phyloP scores from a whole-genome alignment of 2,113 vertebrate species.

The Cyanoramphus novaezelandiae region DNA sequence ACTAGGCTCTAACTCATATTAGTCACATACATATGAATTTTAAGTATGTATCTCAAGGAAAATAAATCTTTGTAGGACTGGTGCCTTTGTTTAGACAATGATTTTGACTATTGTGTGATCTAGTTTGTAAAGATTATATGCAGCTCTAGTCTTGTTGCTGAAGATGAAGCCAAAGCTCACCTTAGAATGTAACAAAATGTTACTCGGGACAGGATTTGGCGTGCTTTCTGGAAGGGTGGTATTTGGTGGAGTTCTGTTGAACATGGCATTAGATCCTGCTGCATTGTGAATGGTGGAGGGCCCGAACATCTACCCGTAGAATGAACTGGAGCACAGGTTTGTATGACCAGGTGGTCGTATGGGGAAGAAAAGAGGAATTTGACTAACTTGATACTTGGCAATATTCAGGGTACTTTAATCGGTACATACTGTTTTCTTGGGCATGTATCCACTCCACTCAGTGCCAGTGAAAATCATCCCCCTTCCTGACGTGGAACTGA shows the following conservation, averaged over 20 bases:
- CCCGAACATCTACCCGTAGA: not conserved
- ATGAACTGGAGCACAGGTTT: not conserved
- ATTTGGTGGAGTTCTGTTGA: not conserved
- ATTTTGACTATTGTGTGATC: not conserved
- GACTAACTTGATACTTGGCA: not conserved
- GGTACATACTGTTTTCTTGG: not conserved
- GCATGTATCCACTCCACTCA: not conserved
- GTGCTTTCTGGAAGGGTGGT: not conserved
- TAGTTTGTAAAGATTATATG: not conserved
- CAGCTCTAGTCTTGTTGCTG: not conserved
- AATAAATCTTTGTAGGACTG: not conserved
- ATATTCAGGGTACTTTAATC: not conserved
- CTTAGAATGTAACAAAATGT: not conserved
- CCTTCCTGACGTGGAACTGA: not conserved
- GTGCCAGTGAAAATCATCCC: not conserved
- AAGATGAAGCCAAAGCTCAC: not conserved
- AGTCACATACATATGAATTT: accelerated
- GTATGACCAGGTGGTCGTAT: not conserved
- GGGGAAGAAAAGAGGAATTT: not conserved
- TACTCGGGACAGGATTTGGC: not conserved
- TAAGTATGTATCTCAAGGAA: not conserved
- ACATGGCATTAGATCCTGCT: not conserved
- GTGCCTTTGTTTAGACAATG: not conserved
- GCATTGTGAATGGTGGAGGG: not conserved
- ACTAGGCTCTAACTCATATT: accelerated